Conservation (phyloP, 2,797 vertebrate genomes). For the Enteromius paludinosus region DNA sequence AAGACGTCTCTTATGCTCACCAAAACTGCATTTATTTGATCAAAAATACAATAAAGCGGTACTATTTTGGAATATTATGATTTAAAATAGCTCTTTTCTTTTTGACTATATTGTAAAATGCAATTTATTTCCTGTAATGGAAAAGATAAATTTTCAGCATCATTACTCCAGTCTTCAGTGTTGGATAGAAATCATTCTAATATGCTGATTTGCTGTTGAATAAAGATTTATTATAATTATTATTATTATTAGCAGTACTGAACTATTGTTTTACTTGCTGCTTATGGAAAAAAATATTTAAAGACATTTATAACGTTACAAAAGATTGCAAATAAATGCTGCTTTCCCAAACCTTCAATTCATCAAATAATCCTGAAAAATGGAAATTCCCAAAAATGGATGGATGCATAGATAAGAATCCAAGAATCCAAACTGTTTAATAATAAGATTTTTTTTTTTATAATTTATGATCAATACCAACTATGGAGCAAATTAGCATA, state of each 20-base stretch:
- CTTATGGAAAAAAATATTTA: background rate
- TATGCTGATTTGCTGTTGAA: background rate
- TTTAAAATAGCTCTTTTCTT: background rate
- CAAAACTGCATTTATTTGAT: background rate
- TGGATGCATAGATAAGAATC: background rate
- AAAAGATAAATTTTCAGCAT: background rate
- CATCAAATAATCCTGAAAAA: background rate
- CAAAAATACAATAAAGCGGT: background rate
- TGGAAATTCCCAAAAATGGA: background rate
- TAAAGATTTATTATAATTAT: background rate
- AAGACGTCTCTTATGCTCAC: background rate
- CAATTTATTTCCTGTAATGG: background rate
- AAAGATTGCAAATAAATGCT: background rate
- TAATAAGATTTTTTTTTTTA: background rate
- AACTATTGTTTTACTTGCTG: background rate
- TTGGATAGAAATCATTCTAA: background rate
- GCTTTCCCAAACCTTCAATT: background rate
- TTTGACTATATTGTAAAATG: background rate
- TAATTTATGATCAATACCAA: background rate
- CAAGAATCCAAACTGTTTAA: background rate
- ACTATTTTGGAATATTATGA: background rate
- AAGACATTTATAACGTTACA: background rate
- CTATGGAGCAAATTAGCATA: background rate
- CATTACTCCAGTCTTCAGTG: background rate
- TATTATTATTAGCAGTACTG: background rate